Evolutionary conservation across 2,113 vertebrate species (phyloP), one percentile per base, ranked within the genome.

Genomic region (Triplophysa dalaica): DNA sequence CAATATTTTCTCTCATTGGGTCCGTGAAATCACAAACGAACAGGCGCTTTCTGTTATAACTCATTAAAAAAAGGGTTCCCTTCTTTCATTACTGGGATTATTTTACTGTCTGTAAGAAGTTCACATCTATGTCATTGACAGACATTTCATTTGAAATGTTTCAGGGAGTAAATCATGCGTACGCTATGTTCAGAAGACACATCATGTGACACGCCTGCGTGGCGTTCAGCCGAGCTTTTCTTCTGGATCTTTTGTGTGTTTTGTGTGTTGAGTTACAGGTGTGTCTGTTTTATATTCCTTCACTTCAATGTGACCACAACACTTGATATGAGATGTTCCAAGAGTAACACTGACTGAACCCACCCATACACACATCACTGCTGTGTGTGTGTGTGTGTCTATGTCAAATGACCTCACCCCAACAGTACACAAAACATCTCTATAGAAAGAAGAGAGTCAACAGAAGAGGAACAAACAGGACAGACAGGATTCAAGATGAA

Each of bases 381-480:
- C 45, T 50, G 14, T 50, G 2, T 50, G 45, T 48, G 45, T 48
- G 50, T 52, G 13, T 17, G 5, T 52, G 17, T 52, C n/a, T n/a
- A n/a, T 5, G 69, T 72, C 69, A 72, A 26, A 58, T 72, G 69
- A 72, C 69, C 17, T 56, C 50, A 13, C 11, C 69, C 33, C 17
- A 56, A 72, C 50, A 14, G 68, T 13, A 56, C 69, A 70, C 69
- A 56, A n/a, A 70, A 54, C 68, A 70, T n/a, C 50, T 56, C 68
- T 56, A 29, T 22, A 16, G 21, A 58, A 56, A 43, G 33, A 68
- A 54, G 60, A 69, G 13, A 65, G 26, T 60, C 56, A 69, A 66
- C 72, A 33, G 8, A 21, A 61, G 50, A 66, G 17, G 26, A 8
- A 56, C 50, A 38, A 84, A 75, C 58, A 17, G 68, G 80, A 64